phyloP scores from a whole-genome alignment of 2,888 invertebrate genomes.

The Panorpa germanica region DNA sequence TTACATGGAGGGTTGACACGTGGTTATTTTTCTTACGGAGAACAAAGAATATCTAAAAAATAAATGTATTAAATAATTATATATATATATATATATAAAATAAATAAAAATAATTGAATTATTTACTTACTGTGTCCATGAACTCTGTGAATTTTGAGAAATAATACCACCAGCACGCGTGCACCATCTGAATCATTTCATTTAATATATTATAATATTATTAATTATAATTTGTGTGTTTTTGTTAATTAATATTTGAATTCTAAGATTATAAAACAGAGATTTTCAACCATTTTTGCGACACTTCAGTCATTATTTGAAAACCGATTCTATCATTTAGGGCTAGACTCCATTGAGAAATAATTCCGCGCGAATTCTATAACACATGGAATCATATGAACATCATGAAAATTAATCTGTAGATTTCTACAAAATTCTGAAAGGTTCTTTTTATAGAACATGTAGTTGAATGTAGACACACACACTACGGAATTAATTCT shows the following conservation, averaged over 20 bases:
- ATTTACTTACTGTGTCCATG: conserved; percentile 72
- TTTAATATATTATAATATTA: conserved; percentile 8
- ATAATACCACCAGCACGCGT: conserved; percentile 91
- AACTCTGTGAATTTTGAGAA: conserved; percentile 94
- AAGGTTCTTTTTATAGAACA: no score
- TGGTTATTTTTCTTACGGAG: conserved; percentile 87
- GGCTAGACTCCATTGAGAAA: no score
- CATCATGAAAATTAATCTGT: no score
- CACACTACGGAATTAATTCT: no score
- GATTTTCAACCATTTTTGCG: conserved; percentile 7
- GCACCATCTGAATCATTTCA: conserved; percentile 56
- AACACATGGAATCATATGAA: no score
- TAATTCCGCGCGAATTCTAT: no score
- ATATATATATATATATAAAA: conserved; percentile 9
- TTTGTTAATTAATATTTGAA: conserved; percentile 11
- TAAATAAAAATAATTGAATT: conserved; percentile 4
- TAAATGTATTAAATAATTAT: conserved; percentile 11
- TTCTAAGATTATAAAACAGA: conserved; percentile 3
- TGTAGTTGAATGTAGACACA: no score
- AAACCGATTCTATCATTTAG: no score
- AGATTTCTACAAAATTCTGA: no score
- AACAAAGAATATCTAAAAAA: conserved; percentile 76
- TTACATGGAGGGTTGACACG: conserved; percentile 83
- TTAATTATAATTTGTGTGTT: not conserved
- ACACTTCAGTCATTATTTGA: no score